A percentile compares a stretch with the other conserved stretches of the same genome.
Evolutionary conservation across 2,113 vertebrate species (phyloP).

Genomic region (Notarius lentiginosus): DNA sequence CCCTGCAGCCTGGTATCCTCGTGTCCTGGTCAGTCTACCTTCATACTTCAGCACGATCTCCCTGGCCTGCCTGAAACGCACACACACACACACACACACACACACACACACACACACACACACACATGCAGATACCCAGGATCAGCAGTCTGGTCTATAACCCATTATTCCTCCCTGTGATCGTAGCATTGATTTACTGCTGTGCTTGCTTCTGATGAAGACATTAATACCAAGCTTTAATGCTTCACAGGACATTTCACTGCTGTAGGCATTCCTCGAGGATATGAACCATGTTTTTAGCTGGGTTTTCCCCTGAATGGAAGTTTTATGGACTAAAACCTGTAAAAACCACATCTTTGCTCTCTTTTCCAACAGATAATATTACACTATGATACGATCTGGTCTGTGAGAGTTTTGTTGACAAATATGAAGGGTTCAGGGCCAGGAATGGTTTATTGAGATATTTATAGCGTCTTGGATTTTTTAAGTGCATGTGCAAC

Average conservation of each 20-base stretch:
- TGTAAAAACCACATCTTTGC: conserved; percentile 27
- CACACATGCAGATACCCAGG: conserved; percentile 18
- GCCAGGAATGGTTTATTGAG: not conserved
- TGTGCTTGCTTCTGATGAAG: conserved; percentile 25
- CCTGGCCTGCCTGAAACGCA: conserved; percentile 83
- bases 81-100: conserved; percentile 25
- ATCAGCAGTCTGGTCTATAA: conserved; percentile 39
- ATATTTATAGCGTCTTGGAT: not conserved
- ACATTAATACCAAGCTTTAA: conserved; percentile 47
- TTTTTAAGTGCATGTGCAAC: not conserved
- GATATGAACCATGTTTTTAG: conserved; percentile 30
- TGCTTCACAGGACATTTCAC: conserved; percentile 36
- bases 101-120: conserved; percentile 30
- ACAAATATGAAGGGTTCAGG: not conserved
- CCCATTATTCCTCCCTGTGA: conserved; percentile 44
- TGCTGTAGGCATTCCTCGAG: conserved; percentile 26
- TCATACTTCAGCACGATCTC: conserved; percentile 93
- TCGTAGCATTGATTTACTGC: conserved; percentile 37
- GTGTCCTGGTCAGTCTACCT: conserved; percentile 90
- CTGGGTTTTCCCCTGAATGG: conserved; percentile 20
- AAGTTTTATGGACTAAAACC: conserved; percentile 35
- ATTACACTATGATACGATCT: not conserved
- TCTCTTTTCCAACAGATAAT: not conserved
- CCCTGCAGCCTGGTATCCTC: conserved; percentile 96
- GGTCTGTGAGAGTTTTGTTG: not conserved